Evolutionary conservation across 2,113 vertebrate genomes (phyloP).

Genomic region (Aramus guarauna): DNA sequence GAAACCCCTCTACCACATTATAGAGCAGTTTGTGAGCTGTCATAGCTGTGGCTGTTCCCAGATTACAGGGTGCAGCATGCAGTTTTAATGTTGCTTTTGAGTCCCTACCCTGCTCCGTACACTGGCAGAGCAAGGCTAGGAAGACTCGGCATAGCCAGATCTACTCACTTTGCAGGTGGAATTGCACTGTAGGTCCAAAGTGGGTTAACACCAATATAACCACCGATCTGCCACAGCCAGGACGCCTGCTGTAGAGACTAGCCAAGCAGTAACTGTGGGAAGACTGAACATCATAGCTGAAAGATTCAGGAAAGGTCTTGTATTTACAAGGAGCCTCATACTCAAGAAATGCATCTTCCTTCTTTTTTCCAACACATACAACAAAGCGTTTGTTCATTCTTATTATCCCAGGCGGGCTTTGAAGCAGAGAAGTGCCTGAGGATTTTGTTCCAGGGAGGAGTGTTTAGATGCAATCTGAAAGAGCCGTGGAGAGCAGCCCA

Average conservation of each 20-base stretch:
- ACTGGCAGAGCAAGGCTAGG: background rate
- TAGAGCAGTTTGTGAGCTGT: background rate
- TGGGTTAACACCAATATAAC: background rate
- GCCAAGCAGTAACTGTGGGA: background rate
- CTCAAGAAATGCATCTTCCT: background rate
- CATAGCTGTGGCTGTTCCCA: background rate
- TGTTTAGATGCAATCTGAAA: slow-evolving; percentile 63
- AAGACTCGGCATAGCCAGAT: background rate
- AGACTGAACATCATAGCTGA: background rate
- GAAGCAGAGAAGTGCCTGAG: slow-evolving; percentile 51
- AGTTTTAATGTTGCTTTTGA: background rate
- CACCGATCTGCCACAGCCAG: background rate
- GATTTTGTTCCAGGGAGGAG: slow-evolving; percentile 67
- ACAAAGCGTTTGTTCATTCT: slow-evolving; percentile 33
- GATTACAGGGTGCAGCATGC: background rate
- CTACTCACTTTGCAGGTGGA: background rate
- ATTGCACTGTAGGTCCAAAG: background rate
- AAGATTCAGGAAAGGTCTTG: background rate
- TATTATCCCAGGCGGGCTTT: slow-evolving; percentile 40
- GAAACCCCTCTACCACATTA: background rate
- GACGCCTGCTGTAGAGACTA: background rate
- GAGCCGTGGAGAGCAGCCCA: slow-evolving; percentile 16
- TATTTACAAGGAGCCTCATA: background rate
- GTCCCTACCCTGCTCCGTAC: background rate
- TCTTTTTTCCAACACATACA: background rate